Evolutionary conservation across 2,888 invertebrate species (phyloP).

Genomic region (Cryptocheilus praepositus): DNA sequence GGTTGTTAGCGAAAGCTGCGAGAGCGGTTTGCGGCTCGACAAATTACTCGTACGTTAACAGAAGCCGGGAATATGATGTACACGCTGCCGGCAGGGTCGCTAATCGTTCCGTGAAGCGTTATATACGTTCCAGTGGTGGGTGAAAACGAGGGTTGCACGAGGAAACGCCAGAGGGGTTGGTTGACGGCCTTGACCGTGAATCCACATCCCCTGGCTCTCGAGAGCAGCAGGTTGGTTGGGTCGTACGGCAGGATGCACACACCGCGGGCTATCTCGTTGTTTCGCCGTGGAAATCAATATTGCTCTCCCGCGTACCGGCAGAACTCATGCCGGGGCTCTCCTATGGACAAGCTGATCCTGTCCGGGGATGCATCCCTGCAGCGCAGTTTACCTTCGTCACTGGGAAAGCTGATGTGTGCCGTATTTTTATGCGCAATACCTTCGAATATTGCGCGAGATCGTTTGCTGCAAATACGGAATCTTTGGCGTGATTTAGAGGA

Average conservation of each 20-base stretch:
- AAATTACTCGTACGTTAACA: no score
- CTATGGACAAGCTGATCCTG: constrained; percentile 9
- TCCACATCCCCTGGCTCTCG: constrained; percentile 34
- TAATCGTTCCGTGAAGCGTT: constrained; percentile 50
- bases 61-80: no score
- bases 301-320: constrained; percentile 24
- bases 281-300: constrained; percentile 49
- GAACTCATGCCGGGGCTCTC: constrained; percentile 33
- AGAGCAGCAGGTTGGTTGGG: constrained; percentile 13
- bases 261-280: constrained; percentile 38
- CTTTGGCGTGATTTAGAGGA: no score
- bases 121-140: constrained; percentile 26
- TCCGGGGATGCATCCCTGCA: constrained; percentile 15
- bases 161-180: constrained; percentile 51
- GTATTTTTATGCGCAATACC: neutral
- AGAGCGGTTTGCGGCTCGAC: no score
- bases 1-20: no score
- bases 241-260: constrained; percentile 56
- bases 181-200: constrained; percentile 64
- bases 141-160: constrained; percentile 45
- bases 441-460: no score
- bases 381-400: no score
- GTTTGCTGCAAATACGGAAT: no score
- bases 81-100: neutral
- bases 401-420: neutral